Evolutionary conservation across 1,140 invertebrate genomes (phyloP), one percentile per base, ranked within the genome.

Genomic region (Laodelphax striatellus): DNA sequence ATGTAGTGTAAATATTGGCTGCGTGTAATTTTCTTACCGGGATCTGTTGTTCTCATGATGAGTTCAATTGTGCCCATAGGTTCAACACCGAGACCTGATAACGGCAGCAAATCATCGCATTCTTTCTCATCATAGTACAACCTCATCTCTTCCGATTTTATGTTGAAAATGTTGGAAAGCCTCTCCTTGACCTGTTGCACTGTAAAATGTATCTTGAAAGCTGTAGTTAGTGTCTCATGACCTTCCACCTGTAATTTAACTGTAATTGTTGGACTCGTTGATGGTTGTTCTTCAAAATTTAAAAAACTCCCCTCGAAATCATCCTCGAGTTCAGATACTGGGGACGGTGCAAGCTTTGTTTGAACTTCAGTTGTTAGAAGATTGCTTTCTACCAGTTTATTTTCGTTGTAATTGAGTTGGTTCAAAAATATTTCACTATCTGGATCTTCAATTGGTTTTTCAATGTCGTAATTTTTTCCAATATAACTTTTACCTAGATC

Each of bases 31-130:
- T 13, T 52, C 50, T 38, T 46, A 19, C 4, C 34, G 14, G 28
- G 50, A 8, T 16, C 53, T 22, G 17, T 64, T 13, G 34, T 46
- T 24, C 22, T 52, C n/a, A 64, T 16, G 11, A 22, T 4, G n/a
- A 67, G 21, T 50, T 67, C 62, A 1, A 67, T 43, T 21, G 57
- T 62, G 1, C 64, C 64, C 41, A 67, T 55, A 9, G 62, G 46
- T 11, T 62, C 55, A 0, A 62, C 64, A n/a, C 65, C 65, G 4
- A 67, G 34, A 2, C 61, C 53, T 16, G 58, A 19, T 21, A 67
- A 46, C 2, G 57, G 61, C 24, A 58, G 28, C 21, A 50, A 61
- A 31, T 65, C 64, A 50, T 58, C 55, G 9, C 50, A 34, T 17
- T 42, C 57, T 19, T 31, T 50, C 13, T 38, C 41, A 8, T 55